These are phyloP conservation scores for Spilogale gracilis DNA, from an alignment of 2,113 vertebrate genomes.

Conservation along the genomic window DNA sequence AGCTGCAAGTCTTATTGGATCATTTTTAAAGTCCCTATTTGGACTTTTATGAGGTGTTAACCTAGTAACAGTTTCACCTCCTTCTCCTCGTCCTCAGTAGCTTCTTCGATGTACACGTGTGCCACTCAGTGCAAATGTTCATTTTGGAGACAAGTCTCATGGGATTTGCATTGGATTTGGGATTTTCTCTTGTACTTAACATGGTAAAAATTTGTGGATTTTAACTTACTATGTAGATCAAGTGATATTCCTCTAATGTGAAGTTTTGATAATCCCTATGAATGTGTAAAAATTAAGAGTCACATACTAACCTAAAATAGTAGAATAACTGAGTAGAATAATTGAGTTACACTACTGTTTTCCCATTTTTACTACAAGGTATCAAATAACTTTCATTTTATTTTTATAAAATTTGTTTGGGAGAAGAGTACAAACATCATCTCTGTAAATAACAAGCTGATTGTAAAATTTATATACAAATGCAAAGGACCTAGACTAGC, in stretches of 20 bases:
- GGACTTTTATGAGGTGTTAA: background rate
- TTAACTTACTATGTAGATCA: background rate
- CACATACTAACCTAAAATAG: background rate
- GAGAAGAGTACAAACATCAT: background rate
- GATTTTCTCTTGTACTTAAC: background rate
- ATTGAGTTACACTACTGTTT: background rate
- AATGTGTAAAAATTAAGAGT: background rate
- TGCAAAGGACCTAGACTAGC: background rate
- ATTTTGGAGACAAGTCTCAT: background rate
- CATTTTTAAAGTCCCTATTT: background rate
- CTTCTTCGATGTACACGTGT: background rate
- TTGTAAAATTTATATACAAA: background rate
- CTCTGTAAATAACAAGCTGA: background rate
- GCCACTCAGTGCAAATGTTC: background rate
- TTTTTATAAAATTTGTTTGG: background rate
- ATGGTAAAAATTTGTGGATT: background rate
- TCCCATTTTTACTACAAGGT: background rate
- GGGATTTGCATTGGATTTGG: background rate
- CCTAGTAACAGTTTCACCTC: background rate
- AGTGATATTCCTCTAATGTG: background rate
- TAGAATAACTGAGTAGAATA: background rate
- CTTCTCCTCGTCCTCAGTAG: background rate
- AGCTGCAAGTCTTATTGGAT: background rate
- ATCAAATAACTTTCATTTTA: background rate
- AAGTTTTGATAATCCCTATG: background rate